Evolutionary conservation across 1,140 invertebrate genomes (phyloP).

Genomic region (Dendrolimus kikuchii): DNA sequence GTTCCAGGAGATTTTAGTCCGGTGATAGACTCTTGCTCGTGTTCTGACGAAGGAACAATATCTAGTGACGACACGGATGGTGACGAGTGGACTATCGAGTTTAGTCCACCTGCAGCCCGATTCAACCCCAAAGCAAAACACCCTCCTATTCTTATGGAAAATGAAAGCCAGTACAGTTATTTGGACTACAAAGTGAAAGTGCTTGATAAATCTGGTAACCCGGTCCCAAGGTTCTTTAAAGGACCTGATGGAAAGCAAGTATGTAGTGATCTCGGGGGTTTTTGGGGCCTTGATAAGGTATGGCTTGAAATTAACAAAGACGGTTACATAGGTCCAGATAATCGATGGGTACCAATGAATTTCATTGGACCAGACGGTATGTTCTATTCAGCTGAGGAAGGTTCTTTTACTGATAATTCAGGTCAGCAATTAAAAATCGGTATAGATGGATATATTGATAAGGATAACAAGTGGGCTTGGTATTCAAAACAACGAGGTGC

Average conservation of each 20-base stretch:
- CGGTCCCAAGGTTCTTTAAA: constrained; percentile 52
- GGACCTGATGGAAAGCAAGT: constrained; percentile 59
- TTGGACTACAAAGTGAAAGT: constrained; percentile 62
- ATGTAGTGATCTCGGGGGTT: constrained; percentile 62
- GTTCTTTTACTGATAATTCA: constrained; percentile 40
- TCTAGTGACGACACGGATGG: constrained; percentile 54
- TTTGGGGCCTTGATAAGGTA: constrained; percentile 41
- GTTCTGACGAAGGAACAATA: constrained; percentile 45
- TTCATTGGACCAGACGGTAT: constrained; percentile 59
- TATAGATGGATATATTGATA: constrained; percentile 57
- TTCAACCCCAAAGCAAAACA: constrained; percentile 56
- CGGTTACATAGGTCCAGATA: constrained; percentile 56
- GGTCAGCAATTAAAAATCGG: constrained; percentile 45
- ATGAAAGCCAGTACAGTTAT: constrained; percentile 54
- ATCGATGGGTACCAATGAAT: constrained; percentile 58
- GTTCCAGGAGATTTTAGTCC: constrained; percentile 23
- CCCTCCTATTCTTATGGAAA: constrained; percentile 30
- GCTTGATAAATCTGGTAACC: constrained; percentile 50
- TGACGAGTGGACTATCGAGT: constrained; percentile 57
- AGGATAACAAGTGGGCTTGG: constrained; percentile 57
- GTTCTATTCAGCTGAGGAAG: constrained; percentile 55
- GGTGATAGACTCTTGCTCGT: constrained; percentile 56
- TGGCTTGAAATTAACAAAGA: constrained; percentile 64
- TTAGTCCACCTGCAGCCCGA: constrained; percentile 47
- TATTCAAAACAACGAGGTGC: constrained; percentile 31